A percentile compares a stretch with the other conserved stretches of the same genome.
Conservation (phyloP, 2,797 vertebrate species). For the Aselliscus stoliczkanus region DNA sequence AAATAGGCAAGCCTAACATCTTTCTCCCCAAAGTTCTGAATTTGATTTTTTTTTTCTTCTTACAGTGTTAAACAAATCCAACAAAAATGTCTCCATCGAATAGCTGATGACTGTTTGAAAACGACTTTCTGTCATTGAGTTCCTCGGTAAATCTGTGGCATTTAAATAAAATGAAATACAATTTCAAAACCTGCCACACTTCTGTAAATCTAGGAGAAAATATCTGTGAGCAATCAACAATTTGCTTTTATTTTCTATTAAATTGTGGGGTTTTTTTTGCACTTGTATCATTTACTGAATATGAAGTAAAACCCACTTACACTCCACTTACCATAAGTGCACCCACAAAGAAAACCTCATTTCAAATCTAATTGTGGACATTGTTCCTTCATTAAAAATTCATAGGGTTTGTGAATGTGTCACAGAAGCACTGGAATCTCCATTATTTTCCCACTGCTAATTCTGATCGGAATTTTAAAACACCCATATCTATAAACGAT, state of each 20-base stretch:
- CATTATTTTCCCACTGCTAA: conserved; percentile 27
- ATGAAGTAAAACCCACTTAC: conserved; percentile 55
- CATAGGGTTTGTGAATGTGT: conserved; percentile 56
- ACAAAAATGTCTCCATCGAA: conserved; percentile 29
- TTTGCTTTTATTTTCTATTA: conserved; percentile 69
- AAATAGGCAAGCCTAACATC: conserved; percentile 41
- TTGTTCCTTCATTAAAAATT: conserved; percentile 68
- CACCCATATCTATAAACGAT: background rate
- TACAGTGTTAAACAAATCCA: conserved; percentile 48
- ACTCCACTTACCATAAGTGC: conserved; percentile 33
- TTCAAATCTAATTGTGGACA: conserved; percentile 68
- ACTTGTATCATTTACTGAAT: conserved; percentile 40
- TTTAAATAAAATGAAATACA: conserved; percentile 49
- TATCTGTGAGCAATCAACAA: conserved; percentile 10
- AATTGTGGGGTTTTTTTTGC: background rate
- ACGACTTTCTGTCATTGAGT: background rate
- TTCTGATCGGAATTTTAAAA: conserved; percentile 59
- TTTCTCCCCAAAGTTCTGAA: conserved; percentile 56
- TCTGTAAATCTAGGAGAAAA: conserved; percentile 49
- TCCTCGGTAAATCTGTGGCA: background rate
- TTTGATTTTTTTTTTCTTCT: conserved; percentile 37
- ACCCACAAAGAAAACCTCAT: conserved; percentile 57
- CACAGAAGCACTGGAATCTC: background rate
- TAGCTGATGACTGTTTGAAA: conserved; percentile 43
- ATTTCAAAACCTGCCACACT: conserved; percentile 43